Evolutionary conservation across 1,140 invertebrate species (phyloP).

Genomic region (Akabosia matsudoensis): DNA sequence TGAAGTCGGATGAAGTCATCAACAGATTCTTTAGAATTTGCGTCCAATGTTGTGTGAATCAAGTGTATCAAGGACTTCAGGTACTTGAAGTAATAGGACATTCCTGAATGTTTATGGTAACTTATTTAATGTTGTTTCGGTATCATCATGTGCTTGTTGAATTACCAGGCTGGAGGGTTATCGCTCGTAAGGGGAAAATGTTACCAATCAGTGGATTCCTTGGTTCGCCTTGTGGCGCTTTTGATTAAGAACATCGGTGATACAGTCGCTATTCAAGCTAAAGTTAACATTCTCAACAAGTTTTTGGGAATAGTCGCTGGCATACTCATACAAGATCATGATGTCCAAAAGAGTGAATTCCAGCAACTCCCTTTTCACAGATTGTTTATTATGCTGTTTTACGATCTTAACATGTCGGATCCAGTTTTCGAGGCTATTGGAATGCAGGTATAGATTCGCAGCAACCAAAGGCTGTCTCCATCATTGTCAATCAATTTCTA

Average conservation of each 20-base stretch:
- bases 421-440: constrained; percentile 87
- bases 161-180: constrained; percentile 48
- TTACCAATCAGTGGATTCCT: constrained; percentile 92
- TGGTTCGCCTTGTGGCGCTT: constrained; percentile 87
- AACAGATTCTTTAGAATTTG: constrained; percentile 95
- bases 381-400: constrained; percentile 94
- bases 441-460: constrained; percentile 72
- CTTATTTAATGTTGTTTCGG: too few species aligned
- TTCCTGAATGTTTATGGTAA: background rate
- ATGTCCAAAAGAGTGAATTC: constrained; percentile 77
- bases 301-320: constrained; percentile 91
- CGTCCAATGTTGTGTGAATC: constrained; percentile 78
- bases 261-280: constrained; percentile 80
- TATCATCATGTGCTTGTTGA: background rate
- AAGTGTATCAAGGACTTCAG: constrained; percentile 47
- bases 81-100: constrained; percentile 25
- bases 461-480: background rate
- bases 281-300: constrained; percentile 95
- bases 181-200: constrained; percentile 79
- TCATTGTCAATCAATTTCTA: constrained; percentile 17
- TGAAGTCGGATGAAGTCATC: constrained; percentile 96
- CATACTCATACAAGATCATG: constrained; percentile 91
- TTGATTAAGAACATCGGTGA: constrained; percentile 95
- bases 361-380: constrained; percentile 96
- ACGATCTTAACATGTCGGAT: constrained; percentile 92